Base-by-base conservation (phyloP, 2,888 invertebrate species). In the Chrysolina americana region DNA sequence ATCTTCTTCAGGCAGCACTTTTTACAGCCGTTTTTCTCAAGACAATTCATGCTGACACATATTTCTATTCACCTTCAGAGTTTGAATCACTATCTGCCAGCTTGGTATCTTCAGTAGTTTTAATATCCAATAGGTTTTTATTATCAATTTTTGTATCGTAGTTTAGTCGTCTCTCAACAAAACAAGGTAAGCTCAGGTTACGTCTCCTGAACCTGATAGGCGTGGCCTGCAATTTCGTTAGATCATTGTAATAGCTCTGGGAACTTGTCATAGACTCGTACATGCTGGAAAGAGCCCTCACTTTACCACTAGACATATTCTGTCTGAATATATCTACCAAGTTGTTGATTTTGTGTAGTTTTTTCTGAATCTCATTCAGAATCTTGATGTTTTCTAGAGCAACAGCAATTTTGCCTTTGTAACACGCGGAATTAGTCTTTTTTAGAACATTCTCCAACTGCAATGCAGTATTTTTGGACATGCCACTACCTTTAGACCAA, bases 261-360 rank as follows among this genome's bases (percentile, higher is more conserved):
- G 86, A 85, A 48, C 81, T 83, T 0, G 92, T 93, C 81, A 94
- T 84, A 80, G 92, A 93, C 82, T 94, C 94, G 83, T 93, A 94
- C 87, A 94, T 93, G 85, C 91, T 91, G 0, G 94, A 93, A 21
- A 94, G 84, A 6, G 92, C 90, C 86, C 92, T 91, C 0, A 94
- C 94, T 78, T 93, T 92, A 73, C 93, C 93, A 73, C 92, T 92
- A 82, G 92, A 91, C 81, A 94, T 90, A 81, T 93, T 93, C 8
- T 91, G 88, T 70, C 84, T 86, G 77, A 86, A 87, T 50, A 87
- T 84, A 62, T 88, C 93, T 1, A 94, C 93, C 23, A 94, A 83
- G 81, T 91, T 92, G 82, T 93, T 93, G 41, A 94, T 93, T 41
- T 93, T 92, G 82, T 92, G 92, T 15, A 94, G 90, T 85, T 93